Base-by-base conservation (phyloP, 2,797 vertebrate genomes). In the Brachymystax lenok region DNA sequence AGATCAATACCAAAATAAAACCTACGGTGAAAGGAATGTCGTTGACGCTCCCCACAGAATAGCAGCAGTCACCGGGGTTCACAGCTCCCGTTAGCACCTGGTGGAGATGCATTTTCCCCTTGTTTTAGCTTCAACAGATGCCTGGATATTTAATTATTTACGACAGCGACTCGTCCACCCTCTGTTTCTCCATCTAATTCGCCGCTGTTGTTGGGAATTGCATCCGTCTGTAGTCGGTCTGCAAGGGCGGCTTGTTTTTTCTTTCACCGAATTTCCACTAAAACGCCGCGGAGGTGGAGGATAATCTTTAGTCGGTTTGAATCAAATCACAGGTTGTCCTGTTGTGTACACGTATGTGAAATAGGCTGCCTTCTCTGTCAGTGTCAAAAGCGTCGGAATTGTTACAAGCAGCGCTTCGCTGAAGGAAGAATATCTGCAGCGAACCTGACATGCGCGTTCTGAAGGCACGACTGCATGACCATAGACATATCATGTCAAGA, bases 41-140 rank as follows among this genome's bases (percentile, higher is more conserved):
- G 79, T 92, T 93, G 78, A 97, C 95, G 91, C 96, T 96, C 80
- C 97, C 97, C 89, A 97, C 96, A 30, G 97, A 96, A 79, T 97
- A 97, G 92, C 96, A 97, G 90, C 96, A 96, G 76, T 98, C 97
- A 46, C 97, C 97, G 1, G 96, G 97, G 93, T 98, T 98, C 59
- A 98, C 97, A 59, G 96, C 97, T 67, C 97, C 97, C 74, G 97
- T 97, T 84, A 98, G 95, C 93, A 97, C 97, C 94, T 98, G 97
- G 83, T 98, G 97, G 74, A 97, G 93, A 96, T 97, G 96, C 97
- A 98, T 98, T 80, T 89, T 94, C 56, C 78, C 40, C 77, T 69
- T 46, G 52, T 50, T 74, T 76, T 73, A 2, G 86, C 54, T 85
- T 80, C 88, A 87, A 89, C 88, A 90, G 88, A 89, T 80, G 21